Conservation (phyloP, 2,888 invertebrate species). For the Erannis defoliaria region DNA sequence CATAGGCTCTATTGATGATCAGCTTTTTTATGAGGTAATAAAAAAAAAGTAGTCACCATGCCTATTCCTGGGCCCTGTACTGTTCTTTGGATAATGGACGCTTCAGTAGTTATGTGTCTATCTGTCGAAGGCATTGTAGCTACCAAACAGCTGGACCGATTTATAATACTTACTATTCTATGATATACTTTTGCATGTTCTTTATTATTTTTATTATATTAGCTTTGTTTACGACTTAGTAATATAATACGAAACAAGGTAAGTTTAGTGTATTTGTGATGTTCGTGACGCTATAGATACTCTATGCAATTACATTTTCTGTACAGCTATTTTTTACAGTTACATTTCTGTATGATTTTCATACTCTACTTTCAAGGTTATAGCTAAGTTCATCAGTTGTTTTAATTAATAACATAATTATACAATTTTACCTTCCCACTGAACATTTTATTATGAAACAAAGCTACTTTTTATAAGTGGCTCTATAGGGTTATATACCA, state of each 20-base stretch:
- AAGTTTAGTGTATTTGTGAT: conserved; percentile 19
- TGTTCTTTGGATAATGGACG: no score
- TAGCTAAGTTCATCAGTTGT: neutral
- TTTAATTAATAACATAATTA: neutral
- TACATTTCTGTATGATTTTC: no score
- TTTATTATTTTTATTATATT: conserved; percentile 4
- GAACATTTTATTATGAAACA: neutral
- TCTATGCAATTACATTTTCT: neutral
- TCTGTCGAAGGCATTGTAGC: no score
- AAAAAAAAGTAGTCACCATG: no score
- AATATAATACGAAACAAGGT: conserved; percentile 15
- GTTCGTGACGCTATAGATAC: conserved; percentile 11
- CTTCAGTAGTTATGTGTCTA: no score
- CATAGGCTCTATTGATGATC: no score
- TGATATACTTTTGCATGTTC: conserved; percentile 30
- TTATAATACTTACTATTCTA: neutral
- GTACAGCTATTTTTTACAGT: conserved; percentile 1
- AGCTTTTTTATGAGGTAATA: no score
- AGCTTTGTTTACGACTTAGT: conserved; percentile 7
- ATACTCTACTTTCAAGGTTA: conserved; percentile 3
- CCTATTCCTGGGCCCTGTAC: no score
- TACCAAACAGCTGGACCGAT: no score
- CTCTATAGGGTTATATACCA: neutral
- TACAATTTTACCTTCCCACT: neutral
- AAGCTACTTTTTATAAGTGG: no score